phyloP scores from a whole-genome alignment of 2,113 vertebrate genomes.

The Mus spicilegus region DNA sequence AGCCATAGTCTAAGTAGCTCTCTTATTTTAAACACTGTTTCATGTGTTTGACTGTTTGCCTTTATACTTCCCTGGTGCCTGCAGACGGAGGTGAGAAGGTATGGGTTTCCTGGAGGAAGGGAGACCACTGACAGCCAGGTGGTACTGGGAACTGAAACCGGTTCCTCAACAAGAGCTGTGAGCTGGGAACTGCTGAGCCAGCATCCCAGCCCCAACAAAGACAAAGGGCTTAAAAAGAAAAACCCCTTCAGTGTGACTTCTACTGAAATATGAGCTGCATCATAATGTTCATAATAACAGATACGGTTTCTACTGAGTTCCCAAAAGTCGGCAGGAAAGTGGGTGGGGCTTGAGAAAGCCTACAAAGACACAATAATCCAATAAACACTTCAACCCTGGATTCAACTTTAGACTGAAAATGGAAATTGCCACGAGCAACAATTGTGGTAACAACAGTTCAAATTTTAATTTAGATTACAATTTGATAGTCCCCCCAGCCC shows the following conservation, averaged over 20 bases:
- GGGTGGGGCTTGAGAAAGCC: not conserved
- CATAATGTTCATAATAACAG: not conserved
- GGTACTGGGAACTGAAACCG: not conserved
- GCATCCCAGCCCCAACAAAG: not conserved
- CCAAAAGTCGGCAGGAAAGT: not conserved
- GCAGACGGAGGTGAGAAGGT: not conserved
- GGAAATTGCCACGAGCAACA: not conserved
- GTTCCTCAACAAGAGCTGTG: not conserved
- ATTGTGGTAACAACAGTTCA: conserved; percentile 18
- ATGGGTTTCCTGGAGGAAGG: not conserved
- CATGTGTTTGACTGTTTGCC: not conserved
- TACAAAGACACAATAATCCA: not conserved
- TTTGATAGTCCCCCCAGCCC: not conserved
- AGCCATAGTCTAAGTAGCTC: too few species aligned
- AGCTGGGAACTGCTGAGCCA: not conserved
- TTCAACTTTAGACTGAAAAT: not conserved
- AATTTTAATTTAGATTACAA: conserved; percentile 27
- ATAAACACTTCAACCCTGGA: not conserved
- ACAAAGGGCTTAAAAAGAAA: not conserved
- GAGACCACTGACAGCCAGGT: not conserved
- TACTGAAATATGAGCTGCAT: not conserved
- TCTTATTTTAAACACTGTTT: not conserved
- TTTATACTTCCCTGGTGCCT: not conserved
- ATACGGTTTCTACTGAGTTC: not conserved
- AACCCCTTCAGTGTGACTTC: not conserved